Conservation (phyloP, 1,140 invertebrate species). For the Chionoecetes opilio region DNA sequence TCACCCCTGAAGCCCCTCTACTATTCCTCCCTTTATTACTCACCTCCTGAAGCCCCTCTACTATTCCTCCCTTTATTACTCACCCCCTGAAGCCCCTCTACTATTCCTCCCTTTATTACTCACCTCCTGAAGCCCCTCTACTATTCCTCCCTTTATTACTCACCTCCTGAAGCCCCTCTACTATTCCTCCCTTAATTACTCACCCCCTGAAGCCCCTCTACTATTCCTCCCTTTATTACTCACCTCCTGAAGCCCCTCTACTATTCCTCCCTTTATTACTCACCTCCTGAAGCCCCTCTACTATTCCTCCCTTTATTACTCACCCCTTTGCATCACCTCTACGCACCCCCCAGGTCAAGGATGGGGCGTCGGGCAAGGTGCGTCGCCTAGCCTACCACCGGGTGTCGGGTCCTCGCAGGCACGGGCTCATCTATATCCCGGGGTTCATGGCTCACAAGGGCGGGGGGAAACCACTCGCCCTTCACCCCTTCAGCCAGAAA, state of each 20-base stretch:
- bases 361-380: constrained; percentile 33
- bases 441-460: constrained; percentile 62
- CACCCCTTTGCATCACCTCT: neutral
- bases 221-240: neutral
- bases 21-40: too few relatives aligned
- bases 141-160: too few relatives aligned
- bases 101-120: too few relatives aligned
- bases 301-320: neutral
- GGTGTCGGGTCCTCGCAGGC: neutral
- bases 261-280: neutral
- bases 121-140: too few relatives aligned
- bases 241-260: neutral
- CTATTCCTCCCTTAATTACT: too few relatives aligned
- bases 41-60: too few relatives aligned
- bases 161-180: too few relatives aligned
- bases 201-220: neutral
- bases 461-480: constrained; percentile 16
- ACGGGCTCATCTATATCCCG: constrained; percentile 50
- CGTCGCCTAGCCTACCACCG: constrained; percentile 47
- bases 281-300: neutral
- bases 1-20: too few relatives aligned
- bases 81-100: too few relatives aligned
- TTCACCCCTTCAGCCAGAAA: constrained; percentile 50
- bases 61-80: too few relatives aligned
- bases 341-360: constrained; percentile 8